A percentile compares a stretch with the other conserved stretches of the same genome.
phyloP scores from a whole-genome alignment of 1,140 invertebrate genomes.

The Philopotamus ludificatus region DNA sequence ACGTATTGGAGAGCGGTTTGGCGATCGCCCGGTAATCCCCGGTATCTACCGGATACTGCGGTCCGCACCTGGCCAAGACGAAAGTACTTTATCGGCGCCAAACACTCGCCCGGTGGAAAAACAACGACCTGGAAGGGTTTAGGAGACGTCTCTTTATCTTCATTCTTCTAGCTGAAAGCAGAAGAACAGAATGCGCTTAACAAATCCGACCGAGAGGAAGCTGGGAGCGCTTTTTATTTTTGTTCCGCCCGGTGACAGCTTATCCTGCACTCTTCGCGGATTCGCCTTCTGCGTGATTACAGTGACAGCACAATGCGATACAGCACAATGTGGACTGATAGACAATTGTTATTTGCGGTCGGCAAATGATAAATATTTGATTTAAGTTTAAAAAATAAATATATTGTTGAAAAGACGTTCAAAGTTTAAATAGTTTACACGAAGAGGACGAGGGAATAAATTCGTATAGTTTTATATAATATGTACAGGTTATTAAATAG shows the following conservation, averaged over 20 bases:
- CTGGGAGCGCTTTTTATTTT: conserved; percentile 13
- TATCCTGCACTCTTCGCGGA: conserved; percentile 21
- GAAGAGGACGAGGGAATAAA: no score
- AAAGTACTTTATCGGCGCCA: neutral
- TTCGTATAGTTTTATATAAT: no score
- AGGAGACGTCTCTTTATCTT: neutral
- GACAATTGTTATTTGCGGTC: no score
- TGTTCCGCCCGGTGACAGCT: conserved; percentile 23
- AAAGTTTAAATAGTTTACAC: no score
- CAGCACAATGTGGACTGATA: no score
- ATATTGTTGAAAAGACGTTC: no score
- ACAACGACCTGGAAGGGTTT: neutral
- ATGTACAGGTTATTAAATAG: no score
- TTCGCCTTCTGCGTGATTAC: conserved; percentile 5
- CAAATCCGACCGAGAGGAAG: conserved; percentile 16
- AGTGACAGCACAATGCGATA: no score
- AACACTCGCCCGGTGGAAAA: neutral
- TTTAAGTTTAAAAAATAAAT: no score
- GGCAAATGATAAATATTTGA: no score
- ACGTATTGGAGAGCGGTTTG: neutral
- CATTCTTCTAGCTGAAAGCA: neutral
- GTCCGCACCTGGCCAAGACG: neutral
- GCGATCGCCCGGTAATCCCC: neutral
- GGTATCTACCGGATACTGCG: neutral
- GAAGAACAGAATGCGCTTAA: conserved; percentile 6